Evolutionary conservation across 2,113 vertebrate species (phyloP), one percentile per base, ranked within the genome.

Genomic region (Sorex fumeus): DNA sequence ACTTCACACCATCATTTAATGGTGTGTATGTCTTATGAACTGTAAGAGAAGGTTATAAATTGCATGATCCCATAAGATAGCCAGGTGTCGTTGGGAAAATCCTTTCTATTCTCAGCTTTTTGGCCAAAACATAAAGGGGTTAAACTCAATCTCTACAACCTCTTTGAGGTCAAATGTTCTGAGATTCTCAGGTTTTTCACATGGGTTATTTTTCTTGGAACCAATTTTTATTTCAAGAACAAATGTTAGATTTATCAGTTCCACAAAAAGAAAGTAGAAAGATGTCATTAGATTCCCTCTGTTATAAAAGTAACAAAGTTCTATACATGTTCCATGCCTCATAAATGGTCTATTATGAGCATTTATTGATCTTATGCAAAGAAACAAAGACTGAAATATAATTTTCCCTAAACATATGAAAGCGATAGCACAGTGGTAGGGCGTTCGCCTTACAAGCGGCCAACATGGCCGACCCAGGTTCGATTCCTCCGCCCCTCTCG

Each of bases 1-100:
- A 91, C 76, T 91, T 88, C 66, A 93, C 62, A 72, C 86, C 34
- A 81, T 36, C 45, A 36, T 47, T 77, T 93, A 87, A 94, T 79
- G 74, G 57, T 94, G 95, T 95, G 90, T 88, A 95, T 94, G 90
- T 96, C 88, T 95, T 91, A 91, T 74, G 16, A 87, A 91, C 81
- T 90, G 36, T 82, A 93, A 85, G 78, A 87, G 57, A 91, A 94
- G 75, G 85, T 88, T 91, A 87, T 95, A 94, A 95, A 95, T 95
- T 87, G 13, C 47, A 13, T 50, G 79, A 92, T 88, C 60, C 82
- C 84, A 25, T 94, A 83, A 93, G 94, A 92, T 83, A 86, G 53
- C 91, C 85, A 93, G 47, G 50, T 94, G 90, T 95, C 90, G 90
- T 96, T 94, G 50, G 36, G 12, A 74, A 94, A 75, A 91, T n/a